Base-by-base conservation (phyloP, 1,140 invertebrate species). In the Brachionus angularis region DNA sequence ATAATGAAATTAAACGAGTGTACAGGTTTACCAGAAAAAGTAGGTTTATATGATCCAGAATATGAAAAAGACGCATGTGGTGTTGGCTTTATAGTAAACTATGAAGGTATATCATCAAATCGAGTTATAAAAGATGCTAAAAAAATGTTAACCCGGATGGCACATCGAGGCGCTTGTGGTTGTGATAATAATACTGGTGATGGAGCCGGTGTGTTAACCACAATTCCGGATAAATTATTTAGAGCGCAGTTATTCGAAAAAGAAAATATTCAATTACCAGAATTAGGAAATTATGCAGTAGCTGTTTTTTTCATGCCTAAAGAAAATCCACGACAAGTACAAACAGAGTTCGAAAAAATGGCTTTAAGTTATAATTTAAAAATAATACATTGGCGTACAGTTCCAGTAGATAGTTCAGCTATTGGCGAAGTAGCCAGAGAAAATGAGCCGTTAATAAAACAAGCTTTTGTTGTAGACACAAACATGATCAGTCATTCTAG, bases 151-250 rank as follows among this genome's bases (percentile, higher is more conserved):
- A 87, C 89, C 77, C 89, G 95, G 76, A 98, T 99, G 95, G 91
- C 95, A 84, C 96, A 99, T 83, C 88, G 96, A 73, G 96, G 96
- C 74, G 96, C 94, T 23, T 96, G 93, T 82, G 91, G 92, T 23
- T 96, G 94, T 83, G 96, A 99, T 83, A 97, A 98, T 83, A 93
- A 97, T 79, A 96, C 94, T 16, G 96, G 96, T 49, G 96, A 98
- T 81, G 96, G 96, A 50, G 95, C 96, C 75, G 96, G 96, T 69
- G 89, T 98, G 25, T 85, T 98, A 73, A 90, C 90, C 49, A 92
- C 92, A 72, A 96, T 98, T 78, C 96, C 96, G 21, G 93, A 99
- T 81, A 85, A 88, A 74, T 89, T 94, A 77, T 98, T 96, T 83
- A 84, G 85, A 73, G 86, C 88, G 74, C 87, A 46, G 21, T 90